Base-by-base conservation (phyloP, 2,888 invertebrate genomes). In the Pomacea canaliculata region DNA sequence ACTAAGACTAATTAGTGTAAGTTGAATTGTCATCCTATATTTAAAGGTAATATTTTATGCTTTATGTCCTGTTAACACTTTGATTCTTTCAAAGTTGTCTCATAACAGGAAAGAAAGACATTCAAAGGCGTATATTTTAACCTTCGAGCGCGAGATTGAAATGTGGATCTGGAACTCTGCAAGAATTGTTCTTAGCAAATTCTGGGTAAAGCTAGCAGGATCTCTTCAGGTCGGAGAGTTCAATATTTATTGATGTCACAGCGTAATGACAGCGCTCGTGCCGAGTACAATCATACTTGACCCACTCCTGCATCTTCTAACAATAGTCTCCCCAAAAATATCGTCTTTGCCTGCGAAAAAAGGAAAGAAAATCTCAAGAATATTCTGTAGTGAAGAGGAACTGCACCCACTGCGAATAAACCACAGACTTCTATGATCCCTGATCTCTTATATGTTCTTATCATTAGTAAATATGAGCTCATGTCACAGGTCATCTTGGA, bases 161-260 rank as follows among this genome's bases (percentile, higher is more conserved):
- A 91, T 7, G 91, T 91, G n/a, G 60, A 90, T 86, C 51, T 85
- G 83, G 76, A 91, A 91, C 65, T 85, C 10, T 84, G 80, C 70
- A 87, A 81, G 76, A 91, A 91, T 69, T 86, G 85, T 56, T 86
- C 86, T 1, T n/a, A n/a, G 90, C 87, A 80, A 91, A 91, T 79
- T 91, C 91, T 9, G 90, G 89, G 78, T 91, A 91, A 56, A 89
- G 87, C 70, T 87, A n/a, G 84, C 12, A 91, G 84, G 12, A 90
- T 89, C 69, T 88, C 74, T 86, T 83, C 7, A 91, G 82, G 76
- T 91, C 90, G 7, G 80, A 81, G 66, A 90, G 76, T 71, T 89
- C 87, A 73, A 91, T 90, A n/a, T 75, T 90, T 90, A 80, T 91
- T 90, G 70, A 91, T 87, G 81, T 90, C 90, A 82, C 90, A 89